Base-by-base conservation (phyloP, 1,140 invertebrate species). In the Homarus americanus region DNA sequence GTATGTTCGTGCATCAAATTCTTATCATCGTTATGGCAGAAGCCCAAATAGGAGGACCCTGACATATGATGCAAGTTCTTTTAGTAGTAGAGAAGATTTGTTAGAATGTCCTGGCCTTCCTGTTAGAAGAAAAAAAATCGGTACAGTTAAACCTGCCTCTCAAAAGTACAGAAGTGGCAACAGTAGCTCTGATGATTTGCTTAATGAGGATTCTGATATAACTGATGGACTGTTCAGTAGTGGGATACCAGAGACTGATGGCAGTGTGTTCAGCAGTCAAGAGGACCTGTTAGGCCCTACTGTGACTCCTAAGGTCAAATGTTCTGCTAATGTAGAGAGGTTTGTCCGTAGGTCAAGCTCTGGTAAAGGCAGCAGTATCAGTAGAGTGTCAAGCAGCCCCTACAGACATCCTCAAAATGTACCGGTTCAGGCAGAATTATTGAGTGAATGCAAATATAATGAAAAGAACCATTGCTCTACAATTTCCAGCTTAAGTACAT, bases 241-340 rank as follows among this genome's bases (percentile, higher is more conserved):
- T 73, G 87, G 78, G 24, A 73, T 89, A 36, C 78, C 58, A 73
- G 87, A 89, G 44, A 89, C 87, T 69, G 87, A 89, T 72, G 87
- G 87, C 12, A 89, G 87, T 75, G 87, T 89, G 32, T 89, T 89
- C 41, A 89, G 87, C 63, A 89, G 87, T 44, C 87, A 89, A 34
- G 87, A 89, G 28, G 79, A 89, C 49, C 87, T 89, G 10, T 28
- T 53, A 4, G n/a, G n/a, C n/a, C n/a, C n/a, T n/a, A n/a, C n/a
- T n/a, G n/a, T n/a, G n/a, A 36, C 79, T 12, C 36, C 86, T 20
- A 20, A 7, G 38, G 32, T 36, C 20, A 89, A 40, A 38, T 89
- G 87, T 78, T 89, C 87, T 34, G 63, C 53, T 24, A 89, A 89
- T 73, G 40, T 89, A 9, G 41, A 36, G 40, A 63, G 34, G 66